Base-by-base conservation (phyloP, 2,113 vertebrate genomes). In the Serilophus lunatus region DNA sequence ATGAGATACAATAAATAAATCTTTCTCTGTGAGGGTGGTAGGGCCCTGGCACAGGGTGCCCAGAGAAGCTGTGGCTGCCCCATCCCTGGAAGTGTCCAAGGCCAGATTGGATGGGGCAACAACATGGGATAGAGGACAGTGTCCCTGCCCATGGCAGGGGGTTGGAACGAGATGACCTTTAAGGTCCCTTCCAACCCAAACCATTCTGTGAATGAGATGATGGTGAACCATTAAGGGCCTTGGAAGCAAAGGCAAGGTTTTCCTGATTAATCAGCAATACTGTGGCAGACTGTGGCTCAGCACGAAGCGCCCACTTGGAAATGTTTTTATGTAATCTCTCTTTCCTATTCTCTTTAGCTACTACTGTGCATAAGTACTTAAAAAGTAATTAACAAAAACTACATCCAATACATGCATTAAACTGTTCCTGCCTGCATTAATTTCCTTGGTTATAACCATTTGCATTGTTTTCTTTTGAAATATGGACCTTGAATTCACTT, bases 321-420 rank as follows among this genome's bases (percentile, higher is more conserved):
- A 80, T 9, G 6, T 12, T 88, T 90, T 80, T 76, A 13, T 76
- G 79, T 90, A 82, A 88, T 86, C 71, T 88, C 59, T 66, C 64
- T 80, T 96, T 88, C 66, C 78, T 29, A 53, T 81, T 86, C 82
- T 90, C 82, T 92, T 77, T 64, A 92, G 63, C 68, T 92, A 64
- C 94, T 81, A 93, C 90, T 93, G 87, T 96, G 96, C 72, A 23
- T 92, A 94, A 94, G 82, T 93, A 74, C 91, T 94, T 96, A 42
- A 95, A 92, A 95, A 93, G 85, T 90, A 90, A 91, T 96, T 97
- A 95, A 83, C 88, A 68, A 35, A 92, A 96, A 38, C 60, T 51
- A 5, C 72, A 71, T 36, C 50, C 54, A 90, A 78, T 68, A 64
- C 35, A 51, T 70, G 51, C 82, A 64, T 94, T 81, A 64, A 63